Percentiles rank a stretch among this genome's conserved stretches.
Conservation (phyloP, 2,888 invertebrate species). For the Acholoe squamosa region DNA sequence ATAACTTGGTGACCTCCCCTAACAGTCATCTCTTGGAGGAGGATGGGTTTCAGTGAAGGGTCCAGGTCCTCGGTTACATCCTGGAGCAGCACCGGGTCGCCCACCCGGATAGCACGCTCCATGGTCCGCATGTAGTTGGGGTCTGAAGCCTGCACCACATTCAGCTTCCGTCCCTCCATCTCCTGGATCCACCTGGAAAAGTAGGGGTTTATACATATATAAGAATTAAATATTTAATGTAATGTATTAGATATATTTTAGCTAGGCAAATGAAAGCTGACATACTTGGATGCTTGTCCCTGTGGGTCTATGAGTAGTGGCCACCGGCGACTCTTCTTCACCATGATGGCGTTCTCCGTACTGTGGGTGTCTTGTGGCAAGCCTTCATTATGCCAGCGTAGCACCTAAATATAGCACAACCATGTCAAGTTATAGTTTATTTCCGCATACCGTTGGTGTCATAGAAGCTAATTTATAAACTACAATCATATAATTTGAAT, state of each 20-base stretch:
- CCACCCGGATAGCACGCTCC: conserved; percentile 82
- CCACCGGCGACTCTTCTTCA: conserved; percentile 82
- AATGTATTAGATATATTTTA: neutral
- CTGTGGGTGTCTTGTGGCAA: conserved; percentile 81
- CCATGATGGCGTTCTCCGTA: conserved; percentile 82
- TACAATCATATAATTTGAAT: too few relatives aligned
- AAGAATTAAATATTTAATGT: neutral
- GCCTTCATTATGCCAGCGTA: conserved; percentile 82
- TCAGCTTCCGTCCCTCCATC: conserved; percentile 79
- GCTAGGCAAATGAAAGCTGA: conserved; percentile 33
- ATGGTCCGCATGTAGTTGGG: conserved; percentile 81
- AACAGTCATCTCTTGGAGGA: conserved; percentile 80
- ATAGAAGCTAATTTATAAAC: too few relatives aligned
- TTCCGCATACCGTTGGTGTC: too few relatives aligned
- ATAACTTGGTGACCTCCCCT: conserved; percentile 80
- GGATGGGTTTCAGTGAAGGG: conserved; percentile 81
- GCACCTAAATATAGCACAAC: conserved; percentile 72
- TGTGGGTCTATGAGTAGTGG: conserved; percentile 83
- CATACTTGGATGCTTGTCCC: conserved; percentile 81
- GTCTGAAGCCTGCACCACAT: conserved; percentile 78
- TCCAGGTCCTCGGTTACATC: conserved; percentile 82
- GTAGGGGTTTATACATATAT: neutral
- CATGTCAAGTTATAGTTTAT: too few relatives aligned
- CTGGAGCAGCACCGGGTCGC: conserved; percentile 81
- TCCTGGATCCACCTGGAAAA: conserved; percentile 79